Evolutionary conservation across 2,888 invertebrate genomes (phyloP).

Genomic region (Sphaeridia pumilis): DNA sequence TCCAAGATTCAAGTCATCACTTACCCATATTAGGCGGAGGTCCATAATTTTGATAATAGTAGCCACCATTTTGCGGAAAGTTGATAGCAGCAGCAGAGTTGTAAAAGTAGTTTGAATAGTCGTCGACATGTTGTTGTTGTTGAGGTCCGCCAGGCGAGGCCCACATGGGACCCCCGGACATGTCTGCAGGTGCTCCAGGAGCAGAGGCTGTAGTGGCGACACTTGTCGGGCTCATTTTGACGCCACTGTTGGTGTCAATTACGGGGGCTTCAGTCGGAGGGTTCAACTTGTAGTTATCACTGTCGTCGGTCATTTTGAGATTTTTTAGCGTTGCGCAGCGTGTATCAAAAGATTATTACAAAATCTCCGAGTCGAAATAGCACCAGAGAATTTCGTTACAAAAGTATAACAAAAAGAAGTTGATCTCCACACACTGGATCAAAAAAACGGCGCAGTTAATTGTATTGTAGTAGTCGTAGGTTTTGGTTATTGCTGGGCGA

Average conservation of each 20-base stretch:
- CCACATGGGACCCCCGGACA: conserved; percentile 27
- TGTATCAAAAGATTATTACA: background rate
- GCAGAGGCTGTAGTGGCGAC: conserved; percentile 8
- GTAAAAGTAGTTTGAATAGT: conserved; percentile 35
- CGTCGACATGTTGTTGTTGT: conserved; percentile 31
- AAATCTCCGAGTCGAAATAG: background rate
- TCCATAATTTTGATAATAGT: conserved; percentile 35
- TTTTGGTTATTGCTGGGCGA: no score
- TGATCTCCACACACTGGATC: no score
- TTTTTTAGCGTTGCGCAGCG: background rate
- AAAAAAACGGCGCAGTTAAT: no score
- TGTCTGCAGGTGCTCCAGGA: conserved; percentile 14
- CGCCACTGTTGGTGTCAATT: conserved; percentile 19
- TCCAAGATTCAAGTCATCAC: no score
- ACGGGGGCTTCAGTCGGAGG: conserved; percentile 19
- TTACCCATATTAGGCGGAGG: conserved; percentile 36
- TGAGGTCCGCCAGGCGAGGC: conserved; percentile 31
- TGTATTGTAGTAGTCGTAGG: no score
- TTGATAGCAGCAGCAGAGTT: conserved; percentile 31
- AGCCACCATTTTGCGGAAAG: conserved; percentile 34
- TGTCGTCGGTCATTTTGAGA: conserved; percentile 21
- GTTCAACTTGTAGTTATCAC: conserved; percentile 24
- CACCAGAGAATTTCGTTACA: background rate
- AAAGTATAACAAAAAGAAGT: no score
- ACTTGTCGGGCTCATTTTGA: conserved; percentile 15